Evolutionary conservation across 2,888 invertebrate genomes (phyloP), one percentile per base, ranked within the genome.

Genomic region (Hedya salicella): DNA sequence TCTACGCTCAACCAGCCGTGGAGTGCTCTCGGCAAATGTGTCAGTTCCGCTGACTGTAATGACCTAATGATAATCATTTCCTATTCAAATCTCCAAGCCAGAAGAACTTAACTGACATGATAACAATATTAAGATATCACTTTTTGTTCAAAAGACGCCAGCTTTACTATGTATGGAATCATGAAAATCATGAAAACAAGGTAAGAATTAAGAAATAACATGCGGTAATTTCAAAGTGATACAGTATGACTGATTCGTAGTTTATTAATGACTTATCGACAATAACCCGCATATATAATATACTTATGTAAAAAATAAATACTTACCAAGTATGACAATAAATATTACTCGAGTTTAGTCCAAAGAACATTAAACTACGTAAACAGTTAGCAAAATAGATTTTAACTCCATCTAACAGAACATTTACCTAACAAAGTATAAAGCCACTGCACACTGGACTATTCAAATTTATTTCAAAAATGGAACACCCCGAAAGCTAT

Each of bases 41-140:
- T 16, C 44, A 32, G 32, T 57, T 57, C 57, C 57, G 44, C 17
- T 17, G n/a, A 42, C 44, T 4, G 32, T 46, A 57, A 46, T 57
- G n/a, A 57, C 17, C 4, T 57, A 46, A 57, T 46, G 57, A 44
- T 57, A 57, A 57, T 57, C 17, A 57, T 57, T 57, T 57, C 57
- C 57, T 57, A 46, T 32, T 17, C 44, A 6, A 46, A 14, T 13
- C 1, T 16, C 14, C 9, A 9, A 13, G 1, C 3, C 3, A 4
- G n/a, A 57, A 32, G 17, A 32, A 17, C 9, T 2, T 17, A 57
- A 44, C 5, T 54, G 21, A 11, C 5, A 4, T 53, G n/a, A 50
- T 30, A 3, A 36, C 9, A 5, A 25, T 2, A 42, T 11, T 25
- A 16, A 16, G 16, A 13, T 21, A n/a, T 21, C 9, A 14, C 2